These are phyloP conservation scores for Xestia c-nigrum DNA, from an alignment of 2,888 invertebrate genomes.

Conservation along the genomic window DNA sequence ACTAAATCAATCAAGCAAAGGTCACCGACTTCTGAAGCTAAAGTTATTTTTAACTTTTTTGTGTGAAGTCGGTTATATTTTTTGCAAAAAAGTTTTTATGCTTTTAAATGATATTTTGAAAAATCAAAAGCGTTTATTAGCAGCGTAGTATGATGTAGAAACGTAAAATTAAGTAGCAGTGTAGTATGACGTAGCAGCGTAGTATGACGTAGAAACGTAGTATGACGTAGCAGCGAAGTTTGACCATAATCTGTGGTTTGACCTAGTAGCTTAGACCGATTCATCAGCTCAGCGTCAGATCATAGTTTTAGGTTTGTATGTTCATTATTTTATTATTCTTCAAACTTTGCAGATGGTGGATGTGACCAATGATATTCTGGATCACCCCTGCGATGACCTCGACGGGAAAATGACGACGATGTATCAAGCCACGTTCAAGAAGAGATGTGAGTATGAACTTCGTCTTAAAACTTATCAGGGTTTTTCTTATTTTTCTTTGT, in stretches of 20 bases:
- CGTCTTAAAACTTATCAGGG: neutral
- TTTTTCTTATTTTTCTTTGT: neutral
- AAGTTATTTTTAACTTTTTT: no score
- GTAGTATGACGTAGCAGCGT: neutral
- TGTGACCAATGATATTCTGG: conserved; percentile 91
- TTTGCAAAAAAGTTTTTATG: no score
- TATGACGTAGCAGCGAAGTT: neutral
- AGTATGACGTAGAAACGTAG: neutral
- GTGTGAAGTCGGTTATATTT: no score
- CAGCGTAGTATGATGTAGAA: neutral
- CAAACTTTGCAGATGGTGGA: conserved; percentile 88
- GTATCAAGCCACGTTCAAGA: conserved; percentile 91
- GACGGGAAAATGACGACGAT: conserved; percentile 92
- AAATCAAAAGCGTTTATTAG: neutral
- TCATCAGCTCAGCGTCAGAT: neutral
- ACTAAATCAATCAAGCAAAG: no score
- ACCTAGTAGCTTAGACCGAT: neutral
- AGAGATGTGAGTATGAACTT: conserved; percentile 87
- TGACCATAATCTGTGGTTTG: no score
- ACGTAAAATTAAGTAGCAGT: neutral
- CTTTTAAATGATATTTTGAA: neutral
- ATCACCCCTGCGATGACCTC: conserved; percentile 91
- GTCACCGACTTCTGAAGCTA: no score
- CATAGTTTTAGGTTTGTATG: neutral
- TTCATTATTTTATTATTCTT: neutral